A percentile compares a stretch with the other conserved stretches of the same genome.
phyloP scores from a whole-genome alignment of 2,113 vertebrate genomes.

The Malurus alboscapulatus region DNA sequence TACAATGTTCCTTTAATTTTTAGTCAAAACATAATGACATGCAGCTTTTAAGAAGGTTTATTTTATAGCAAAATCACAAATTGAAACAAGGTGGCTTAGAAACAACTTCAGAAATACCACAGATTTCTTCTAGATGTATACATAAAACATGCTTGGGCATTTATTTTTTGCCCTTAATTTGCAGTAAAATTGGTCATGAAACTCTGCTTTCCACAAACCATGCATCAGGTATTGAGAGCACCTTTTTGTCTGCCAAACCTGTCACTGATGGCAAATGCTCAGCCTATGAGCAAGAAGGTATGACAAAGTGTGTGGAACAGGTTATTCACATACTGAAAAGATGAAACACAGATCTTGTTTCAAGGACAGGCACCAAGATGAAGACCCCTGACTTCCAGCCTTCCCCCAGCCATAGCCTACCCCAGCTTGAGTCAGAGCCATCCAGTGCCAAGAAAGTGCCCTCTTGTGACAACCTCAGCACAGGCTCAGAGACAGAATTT shows the following conservation, averaged over 20 bases:
- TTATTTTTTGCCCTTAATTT: slow-evolving; percentile 8
- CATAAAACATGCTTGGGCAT: neutral
- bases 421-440: neutral
- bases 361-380: neutral
- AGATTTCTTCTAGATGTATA: slow-evolving; percentile 25
- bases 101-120: slow-evolving; percentile 56
- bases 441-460: neutral
- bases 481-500: neutral
- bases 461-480: neutral
- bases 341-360: neutral
- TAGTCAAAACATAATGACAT: slow-evolving; percentile 69
- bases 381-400: neutral
- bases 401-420: neutral
- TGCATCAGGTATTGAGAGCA: neutral
- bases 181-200: slow-evolving; percentile 59
- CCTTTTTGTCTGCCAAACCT: neutral
- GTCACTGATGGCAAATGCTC: neutral
- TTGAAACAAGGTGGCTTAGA: slow-evolving; percentile 59
- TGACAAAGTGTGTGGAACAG: neutral
- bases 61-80: slow-evolving; percentile 64
- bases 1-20: slow-evolving; percentile 70
- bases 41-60: slow-evolving; percentile 67
- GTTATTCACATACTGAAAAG: neutral
- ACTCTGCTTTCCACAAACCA: slow-evolving; percentile 57
- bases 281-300: neutral